Percentiles rank a stretch among this genome's conserved stretches.
phyloP scores from a whole-genome alignment of 2,113 vertebrate genomes.

The Misgurnus mizolepis region DNA sequence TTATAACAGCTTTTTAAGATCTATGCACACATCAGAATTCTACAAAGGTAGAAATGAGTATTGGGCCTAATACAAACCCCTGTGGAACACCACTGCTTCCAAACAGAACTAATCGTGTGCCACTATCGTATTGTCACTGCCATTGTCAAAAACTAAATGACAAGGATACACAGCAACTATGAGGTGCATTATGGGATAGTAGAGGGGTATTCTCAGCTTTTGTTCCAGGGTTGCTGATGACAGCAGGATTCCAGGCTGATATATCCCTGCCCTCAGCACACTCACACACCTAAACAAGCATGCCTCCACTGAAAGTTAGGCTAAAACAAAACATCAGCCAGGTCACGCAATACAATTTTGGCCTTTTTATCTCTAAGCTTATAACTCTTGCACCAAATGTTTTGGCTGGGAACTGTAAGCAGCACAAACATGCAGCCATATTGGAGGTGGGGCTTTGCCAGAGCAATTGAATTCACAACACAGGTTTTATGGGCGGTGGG shows the following conservation, averaged over 20 bases:
- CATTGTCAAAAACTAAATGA: conserved; percentile 31
- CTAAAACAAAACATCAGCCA: conserved; percentile 20
- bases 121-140: conserved; percentile 2
- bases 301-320: conserved; percentile 30
- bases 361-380: conserved; percentile 34
- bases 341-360: conserved; percentile 23
- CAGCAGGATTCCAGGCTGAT: conserved; percentile 67
- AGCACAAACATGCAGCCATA: conserved; percentile 30
- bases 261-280: conserved; percentile 58
- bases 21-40: not conserved
- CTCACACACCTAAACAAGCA: conserved; percentile 37
- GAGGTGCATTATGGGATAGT: conserved; percentile 37
- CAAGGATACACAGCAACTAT: conserved; percentile 20
- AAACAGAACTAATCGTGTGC: conserved; percentile 23
- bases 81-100: not conserved
- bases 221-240: conserved; percentile 59
- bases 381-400: conserved; percentile 35
- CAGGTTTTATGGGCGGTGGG: conserved; percentile 18
- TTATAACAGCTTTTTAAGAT: not conserved
- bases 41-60: not conserved
- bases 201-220: conserved; percentile 50
- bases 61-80: not conserved
- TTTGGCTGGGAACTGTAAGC: conserved; percentile 1
- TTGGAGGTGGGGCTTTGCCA: conserved; percentile 41
- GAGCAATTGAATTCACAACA: conserved; percentile 23